Conservation (phyloP, 2,797 vertebrate genomes). For the Anguilla marmorata region DNA sequence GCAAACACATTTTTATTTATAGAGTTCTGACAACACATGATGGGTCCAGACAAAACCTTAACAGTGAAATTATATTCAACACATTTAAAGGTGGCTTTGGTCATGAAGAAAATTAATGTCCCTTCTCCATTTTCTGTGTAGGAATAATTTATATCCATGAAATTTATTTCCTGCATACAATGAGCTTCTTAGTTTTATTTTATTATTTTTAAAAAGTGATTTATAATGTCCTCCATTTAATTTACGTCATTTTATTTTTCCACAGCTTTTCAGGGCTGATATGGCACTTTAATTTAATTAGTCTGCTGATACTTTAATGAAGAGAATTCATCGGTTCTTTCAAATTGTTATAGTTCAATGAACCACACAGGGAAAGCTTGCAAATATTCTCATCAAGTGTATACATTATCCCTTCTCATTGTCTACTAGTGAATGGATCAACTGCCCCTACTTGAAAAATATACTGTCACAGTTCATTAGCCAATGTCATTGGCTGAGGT, state of each 20-base stretch:
- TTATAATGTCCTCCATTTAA: constrained; percentile 60
- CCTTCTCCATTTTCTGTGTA: not conserved
- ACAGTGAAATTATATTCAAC: not conserved
- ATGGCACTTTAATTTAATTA: constrained; percentile 69
- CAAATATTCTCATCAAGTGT: not conserved
- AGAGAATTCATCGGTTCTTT: constrained; percentile 51
- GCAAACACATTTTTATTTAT: not conserved
- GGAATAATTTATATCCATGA: constrained; percentile 17
- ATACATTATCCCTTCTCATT: not conserved
- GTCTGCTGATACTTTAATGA: constrained; percentile 44
- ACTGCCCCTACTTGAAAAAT: not conserved
- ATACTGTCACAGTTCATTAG: not conserved
- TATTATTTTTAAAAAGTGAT: constrained; percentile 58
- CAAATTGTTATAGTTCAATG: constrained; percentile 54
- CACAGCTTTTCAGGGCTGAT: constrained; percentile 64
- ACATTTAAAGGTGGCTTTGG: constrained; percentile 9
- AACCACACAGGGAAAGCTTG: constrained; percentile 41
- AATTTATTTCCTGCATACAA: constrained; percentile 23
- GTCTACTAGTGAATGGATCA: not conserved
- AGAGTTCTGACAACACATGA: not conserved
- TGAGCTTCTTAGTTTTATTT: constrained; percentile 12
- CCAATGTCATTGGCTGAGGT: not conserved
- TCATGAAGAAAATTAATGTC: constrained; percentile 14
- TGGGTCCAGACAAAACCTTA: not conserved
- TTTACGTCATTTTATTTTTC: constrained; percentile 64